Base-by-base conservation (phyloP, 2,888 invertebrate species). In the Zygogramma bicolorata region DNA sequence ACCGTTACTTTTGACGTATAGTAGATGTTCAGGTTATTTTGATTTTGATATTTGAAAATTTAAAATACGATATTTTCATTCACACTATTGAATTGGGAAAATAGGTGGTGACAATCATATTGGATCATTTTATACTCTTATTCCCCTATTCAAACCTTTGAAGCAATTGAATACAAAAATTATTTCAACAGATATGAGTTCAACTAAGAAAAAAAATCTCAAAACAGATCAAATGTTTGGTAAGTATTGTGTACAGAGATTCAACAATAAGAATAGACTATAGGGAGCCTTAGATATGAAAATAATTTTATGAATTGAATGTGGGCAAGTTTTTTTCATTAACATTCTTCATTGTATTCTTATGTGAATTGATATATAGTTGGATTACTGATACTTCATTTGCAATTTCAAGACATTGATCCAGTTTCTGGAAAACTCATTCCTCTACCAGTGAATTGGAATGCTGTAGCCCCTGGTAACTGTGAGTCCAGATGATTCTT, bases 401-500 rank as follows among this genome's bases (percentile, higher is more conserved):
- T 15, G 29, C 25, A 42, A 57, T 38, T 69, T 65, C 34, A 70
- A 46, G 70, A 65, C 49, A 20, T n/a, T 8, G 59, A 70, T 15
- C 70, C 63, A 15, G 65, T 31, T 15, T 46, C 70, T 20, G 70
- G 70, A 3, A 58, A 59, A 70, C 3, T 20, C 4, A 29, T 46
- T 22, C 67, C 27, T 13, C 15, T 62, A 57, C 70, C 65, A 6
- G 15, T 68, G 53, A 34, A 53, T 53, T 61, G 46, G 34, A 34
- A 34, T 3, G 13, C 3, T 1, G 22, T 25, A 29, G 8, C 31
- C 6, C 10, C 60, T 2, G 15, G 22, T 2, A 59, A 46, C 22
- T 46, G 60, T 60, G 38, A 60, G 59, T 65, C 25, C 10, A 40
- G 15, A 1, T 38, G 25, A 34, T 15, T 57, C 34, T 13, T 13